Evolutionary conservation across 2,888 invertebrate species (phyloP).

Genomic region (Caenorhabditis macrosperma): DNA sequence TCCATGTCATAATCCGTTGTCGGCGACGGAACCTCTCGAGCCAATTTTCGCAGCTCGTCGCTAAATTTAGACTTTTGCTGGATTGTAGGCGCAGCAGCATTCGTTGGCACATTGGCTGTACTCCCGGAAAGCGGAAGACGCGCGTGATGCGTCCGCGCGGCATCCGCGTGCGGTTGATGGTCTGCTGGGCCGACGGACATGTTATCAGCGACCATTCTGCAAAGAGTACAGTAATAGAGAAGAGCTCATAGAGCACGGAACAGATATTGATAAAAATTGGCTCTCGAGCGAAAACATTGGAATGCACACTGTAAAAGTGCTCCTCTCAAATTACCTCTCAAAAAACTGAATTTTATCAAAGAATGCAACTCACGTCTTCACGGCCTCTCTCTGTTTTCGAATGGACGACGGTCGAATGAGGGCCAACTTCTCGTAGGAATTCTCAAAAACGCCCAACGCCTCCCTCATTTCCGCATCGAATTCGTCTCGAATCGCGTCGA

Average conservation of each 20-base stretch:
- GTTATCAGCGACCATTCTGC: conserved; percentile 31
- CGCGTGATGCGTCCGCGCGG: conserved; percentile 31
- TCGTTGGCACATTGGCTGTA: neutral
- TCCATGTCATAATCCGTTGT: conserved; percentile 33
- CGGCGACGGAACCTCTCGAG: conserved; percentile 12
- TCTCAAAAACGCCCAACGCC: conserved; percentile 38
- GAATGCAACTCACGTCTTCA: conserved; percentile 29
- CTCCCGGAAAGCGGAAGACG: conserved; percentile 9
- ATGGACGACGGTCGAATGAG: conserved; percentile 26
- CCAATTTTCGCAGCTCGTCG: conserved; percentile 35
- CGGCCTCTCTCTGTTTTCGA: conserved; percentile 32
- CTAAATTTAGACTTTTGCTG: conserved; percentile 18
- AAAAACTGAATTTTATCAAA: too few species aligned
- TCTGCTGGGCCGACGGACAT: conserved; percentile 35
- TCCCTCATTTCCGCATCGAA: conserved; percentile 47
- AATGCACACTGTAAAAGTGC: too few species aligned
- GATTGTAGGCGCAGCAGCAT: neutral
- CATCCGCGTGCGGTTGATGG: conserved; percentile 29
- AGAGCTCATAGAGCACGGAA: too few species aligned
- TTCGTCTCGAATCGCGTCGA: conserved; percentile 46
- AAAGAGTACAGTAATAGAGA: too few species aligned
- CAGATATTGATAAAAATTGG: neutral
- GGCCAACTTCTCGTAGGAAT: conserved; percentile 24
- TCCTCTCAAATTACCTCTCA: neutral
- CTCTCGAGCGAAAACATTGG: neutral